Evolutionary conservation across 1,140 invertebrate genomes (phyloP).

Genomic region (Rhizoglyphus robini): DNA sequence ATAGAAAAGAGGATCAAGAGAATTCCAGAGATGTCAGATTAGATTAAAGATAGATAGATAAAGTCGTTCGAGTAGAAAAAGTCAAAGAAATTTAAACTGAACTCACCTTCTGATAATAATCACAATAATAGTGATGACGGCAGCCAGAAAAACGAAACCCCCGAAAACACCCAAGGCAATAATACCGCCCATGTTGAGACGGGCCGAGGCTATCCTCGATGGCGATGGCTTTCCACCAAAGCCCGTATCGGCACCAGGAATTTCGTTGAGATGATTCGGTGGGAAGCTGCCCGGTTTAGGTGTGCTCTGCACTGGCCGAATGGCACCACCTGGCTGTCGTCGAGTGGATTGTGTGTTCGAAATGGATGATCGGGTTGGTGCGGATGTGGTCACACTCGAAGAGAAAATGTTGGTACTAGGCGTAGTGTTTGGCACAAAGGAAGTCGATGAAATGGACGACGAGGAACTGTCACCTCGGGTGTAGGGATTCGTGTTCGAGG

Average conservation of each 20-base stretch:
- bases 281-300: neutral
- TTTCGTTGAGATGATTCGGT: slow-evolving; percentile 40
- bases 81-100: neutral
- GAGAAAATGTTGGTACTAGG: neutral
- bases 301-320: neutral
- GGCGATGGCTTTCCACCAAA: slow-evolving; percentile 30
- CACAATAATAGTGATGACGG: slow-evolving; percentile 72
- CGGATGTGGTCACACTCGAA: neutral
- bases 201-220: slow-evolving; percentile 48
- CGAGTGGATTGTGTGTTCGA: slow-evolving; percentile 25
- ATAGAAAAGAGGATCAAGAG: neutral
- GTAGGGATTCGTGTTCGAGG: slow-evolving; percentile 7
- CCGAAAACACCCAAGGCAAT: slow-evolving; percentile 78
- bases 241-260: slow-evolving; percentile 35
- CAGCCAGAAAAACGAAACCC: slow-evolving; percentile 72
- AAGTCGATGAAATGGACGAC: neutral
- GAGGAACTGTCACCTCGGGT: neutral
- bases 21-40: neutral
- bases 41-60: neutral
- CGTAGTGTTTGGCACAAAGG: neutral
- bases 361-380: slow-evolving; percentile 26
- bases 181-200: slow-evolving; percentile 65
- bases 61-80: neutral
- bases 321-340: neutral
- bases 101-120: slow-evolving; percentile 74